These are phyloP conservation scores for Smittia aterrima DNA, from an alignment of 2,888 invertebrate genomes.

Conservation along the genomic window DNA sequence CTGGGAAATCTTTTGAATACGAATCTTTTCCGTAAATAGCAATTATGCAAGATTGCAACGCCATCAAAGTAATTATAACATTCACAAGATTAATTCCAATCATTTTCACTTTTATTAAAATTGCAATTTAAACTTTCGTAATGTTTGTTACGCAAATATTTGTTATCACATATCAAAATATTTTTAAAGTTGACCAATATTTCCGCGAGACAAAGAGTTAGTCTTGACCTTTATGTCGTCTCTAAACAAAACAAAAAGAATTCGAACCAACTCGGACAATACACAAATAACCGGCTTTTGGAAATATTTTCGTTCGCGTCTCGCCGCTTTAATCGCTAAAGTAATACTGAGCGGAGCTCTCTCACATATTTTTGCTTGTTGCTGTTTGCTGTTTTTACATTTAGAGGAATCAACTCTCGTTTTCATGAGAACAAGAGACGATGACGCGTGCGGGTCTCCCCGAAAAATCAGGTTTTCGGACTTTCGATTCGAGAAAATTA, in stretches of 20 bases:
- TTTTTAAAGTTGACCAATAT: too few species aligned
- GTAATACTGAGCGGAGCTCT: not conserved
- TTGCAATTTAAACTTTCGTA: too few species aligned
- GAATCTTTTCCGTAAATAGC: not conserved
- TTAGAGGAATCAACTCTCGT: not conserved
- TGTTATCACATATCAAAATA: too few species aligned
- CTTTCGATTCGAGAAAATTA: not conserved
- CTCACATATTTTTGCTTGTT: too few species aligned
- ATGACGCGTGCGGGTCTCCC: not conserved
- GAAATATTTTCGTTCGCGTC: not conserved
- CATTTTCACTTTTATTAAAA: not conserved
- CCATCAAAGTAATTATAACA: not conserved
- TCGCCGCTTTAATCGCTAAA: not conserved
- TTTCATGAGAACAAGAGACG: not conserved
- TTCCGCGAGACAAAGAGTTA: not conserved
- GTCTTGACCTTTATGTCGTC: not conserved
- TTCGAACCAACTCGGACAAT: not conserved
- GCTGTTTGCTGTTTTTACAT: too few species aligned
- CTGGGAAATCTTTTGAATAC: slow-evolving; percentile 8
- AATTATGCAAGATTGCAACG: not conserved
- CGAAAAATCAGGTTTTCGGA: not conserved
- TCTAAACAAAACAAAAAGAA: not conserved
- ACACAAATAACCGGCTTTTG: not conserved
- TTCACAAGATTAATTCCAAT: not conserved
- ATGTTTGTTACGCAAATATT: too few species aligned